Base-by-base conservation (phyloP, 2,113 vertebrate genomes). In the Leucopsar rothschildi region DNA sequence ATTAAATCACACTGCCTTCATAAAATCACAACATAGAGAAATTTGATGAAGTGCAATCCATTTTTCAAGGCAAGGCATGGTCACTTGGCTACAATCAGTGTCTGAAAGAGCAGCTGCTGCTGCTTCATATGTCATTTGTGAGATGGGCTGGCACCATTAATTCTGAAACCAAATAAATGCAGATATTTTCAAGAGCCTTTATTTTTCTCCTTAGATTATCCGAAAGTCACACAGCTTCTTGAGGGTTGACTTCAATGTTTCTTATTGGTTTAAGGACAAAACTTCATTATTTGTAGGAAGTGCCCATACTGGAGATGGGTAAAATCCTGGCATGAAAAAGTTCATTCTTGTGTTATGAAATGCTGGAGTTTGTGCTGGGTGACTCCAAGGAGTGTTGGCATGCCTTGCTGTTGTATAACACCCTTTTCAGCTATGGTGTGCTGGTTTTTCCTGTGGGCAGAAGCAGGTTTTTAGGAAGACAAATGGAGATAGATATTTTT, bases 381-480 rank as follows among this genome's bases (percentile, higher is more conserved):
- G 28, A 45, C 55, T 68, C 28, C 28, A 39, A 65, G 52, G 25
- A 70, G 23, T 1, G 1, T 6, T 86, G 55, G 7, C n/a, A 9
- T 52, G 14, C 18, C 42, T 73, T 3, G 0, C 16, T 7, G 5
- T 49, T 0, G 0, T 59, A 21, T 50, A 20, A 39, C 0, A 1
- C 5, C 3, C 11, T 1, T 42, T 88, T 76, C 20, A 47, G 7
- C 53, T 11, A 4, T 2, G 0, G 2, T 13, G 3, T 56, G 24
- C 31, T 86, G 49, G 16, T 6, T 72, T 73, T 73, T 65, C 14
- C 15, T 76, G 57, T 61, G n/a, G 10, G 23, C 1, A 3, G 2
- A 57, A 65, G 9, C 10, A 55, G 20, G 12, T 24, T 79, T 63
- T 75, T 37, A 66, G 47, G 44, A 72, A 22, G 33, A 27, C 1